These are phyloP conservation scores for Rapana venosa DNA, from an alignment of 2,888 invertebrate species.

Conservation along the genomic window DNA sequence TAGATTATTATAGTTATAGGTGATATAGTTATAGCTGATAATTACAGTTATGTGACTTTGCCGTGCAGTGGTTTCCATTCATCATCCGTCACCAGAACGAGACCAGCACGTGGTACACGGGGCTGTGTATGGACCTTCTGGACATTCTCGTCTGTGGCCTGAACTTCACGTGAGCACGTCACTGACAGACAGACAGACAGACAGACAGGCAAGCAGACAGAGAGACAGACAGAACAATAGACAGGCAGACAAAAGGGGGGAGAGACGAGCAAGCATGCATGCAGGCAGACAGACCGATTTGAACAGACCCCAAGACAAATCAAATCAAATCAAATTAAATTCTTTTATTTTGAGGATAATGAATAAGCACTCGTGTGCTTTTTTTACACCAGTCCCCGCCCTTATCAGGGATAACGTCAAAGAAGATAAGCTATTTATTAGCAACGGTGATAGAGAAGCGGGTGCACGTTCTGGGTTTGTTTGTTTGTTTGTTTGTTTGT, in stretches of 20 bases:
- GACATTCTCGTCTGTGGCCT: background rate
- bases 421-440: too few relatives aligned
- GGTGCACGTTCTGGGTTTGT: too few relatives aligned
- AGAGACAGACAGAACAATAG: background rate
- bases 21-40: background rate
- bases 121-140: slow-evolving; percentile 23
- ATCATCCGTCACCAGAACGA: slow-evolving; percentile 23
- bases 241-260: background rate
- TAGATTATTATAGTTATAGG: too few relatives aligned
- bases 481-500: too few relatives aligned
- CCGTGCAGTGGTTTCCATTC: background rate
- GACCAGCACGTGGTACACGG: slow-evolving; percentile 12
- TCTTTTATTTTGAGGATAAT: too few relatives aligned
- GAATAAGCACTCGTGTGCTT: too few relatives aligned
- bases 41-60: background rate
- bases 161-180: background rate
- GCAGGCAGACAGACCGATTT: background rate
- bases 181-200: background rate
- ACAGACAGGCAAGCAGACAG: background rate
- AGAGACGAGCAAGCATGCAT: background rate
- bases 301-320: background rate
- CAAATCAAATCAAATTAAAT: too few relatives aligned
- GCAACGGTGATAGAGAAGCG: too few relatives aligned
- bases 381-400: too few relatives aligned
- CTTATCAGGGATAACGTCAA: too few relatives aligned